phyloP scores from a whole-genome alignment of 2,797 vertebrate species.

The Lates japonicus region DNA sequence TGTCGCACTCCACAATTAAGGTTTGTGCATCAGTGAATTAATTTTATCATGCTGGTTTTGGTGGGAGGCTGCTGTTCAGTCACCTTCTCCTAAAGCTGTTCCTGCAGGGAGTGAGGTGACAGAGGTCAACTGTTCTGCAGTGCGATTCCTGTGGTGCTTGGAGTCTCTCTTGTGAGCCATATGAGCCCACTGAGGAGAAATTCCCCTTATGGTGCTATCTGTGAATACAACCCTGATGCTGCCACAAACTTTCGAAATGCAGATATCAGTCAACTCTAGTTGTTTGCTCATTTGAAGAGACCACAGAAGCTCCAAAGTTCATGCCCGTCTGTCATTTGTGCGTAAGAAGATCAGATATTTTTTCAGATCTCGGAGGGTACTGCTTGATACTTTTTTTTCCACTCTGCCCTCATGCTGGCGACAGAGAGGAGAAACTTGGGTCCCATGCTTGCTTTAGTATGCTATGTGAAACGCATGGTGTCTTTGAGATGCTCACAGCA shows the following conservation, averaged over 20 bases:
- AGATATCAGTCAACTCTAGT: neutral
- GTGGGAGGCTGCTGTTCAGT: conserved; percentile 47
- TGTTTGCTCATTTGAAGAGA: conserved; percentile 13
- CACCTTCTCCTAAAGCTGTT: conserved; percentile 45
- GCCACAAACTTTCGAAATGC: conserved; percentile 20
- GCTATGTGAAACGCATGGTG: conserved; percentile 30
- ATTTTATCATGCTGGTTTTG: conserved; percentile 41
- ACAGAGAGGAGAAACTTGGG: conserved; percentile 14
- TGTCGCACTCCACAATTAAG: conserved; percentile 54
- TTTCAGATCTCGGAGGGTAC: conserved; percentile 3
- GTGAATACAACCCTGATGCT: conserved; percentile 25
- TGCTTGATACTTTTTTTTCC: conserved; percentile 18
- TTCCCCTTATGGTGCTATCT: conserved; percentile 34
- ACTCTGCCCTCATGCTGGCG: conserved; percentile 6
- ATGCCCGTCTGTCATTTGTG: conserved; percentile 3
- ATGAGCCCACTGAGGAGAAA: conserved; percentile 20
- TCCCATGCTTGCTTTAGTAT: conserved; percentile 34
- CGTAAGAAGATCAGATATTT: conserved; percentile 12
- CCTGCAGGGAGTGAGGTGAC: conserved; percentile 34
- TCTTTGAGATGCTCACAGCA: conserved; percentile 60
- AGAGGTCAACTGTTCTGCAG: conserved; percentile 57
- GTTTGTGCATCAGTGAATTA: conserved; percentile 47
- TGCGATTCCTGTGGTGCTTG: conserved; percentile 34
- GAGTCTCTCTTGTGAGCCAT: conserved; percentile 43
- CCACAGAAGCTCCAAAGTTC: neutral